A percentile compares a stretch with the other conserved stretches of the same genome.
These are phyloP conservation scores for Saguinus midas DNA, from an alignment of 2,113 vertebrate species.

Conservation along the genomic window DNA sequence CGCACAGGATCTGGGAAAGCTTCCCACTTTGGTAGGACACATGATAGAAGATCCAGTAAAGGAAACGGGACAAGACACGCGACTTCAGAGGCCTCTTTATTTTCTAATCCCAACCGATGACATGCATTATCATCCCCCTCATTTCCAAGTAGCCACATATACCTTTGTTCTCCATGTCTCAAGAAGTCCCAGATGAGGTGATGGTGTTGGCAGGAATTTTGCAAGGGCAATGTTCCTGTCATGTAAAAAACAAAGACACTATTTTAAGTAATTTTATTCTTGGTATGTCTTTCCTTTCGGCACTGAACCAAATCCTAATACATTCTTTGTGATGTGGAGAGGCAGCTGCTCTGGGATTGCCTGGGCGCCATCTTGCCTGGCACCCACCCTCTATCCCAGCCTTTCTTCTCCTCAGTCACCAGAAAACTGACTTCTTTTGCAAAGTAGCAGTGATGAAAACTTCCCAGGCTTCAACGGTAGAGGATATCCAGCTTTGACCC, in stretches of 20 bases:
- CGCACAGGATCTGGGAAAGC: neutral
- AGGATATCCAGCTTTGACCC: neutral
- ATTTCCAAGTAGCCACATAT: neutral
- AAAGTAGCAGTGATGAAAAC: neutral
- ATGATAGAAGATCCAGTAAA: neutral
- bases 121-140: neutral
- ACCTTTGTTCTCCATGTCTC: neutral
- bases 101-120: neutral
- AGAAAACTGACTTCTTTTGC: neutral
- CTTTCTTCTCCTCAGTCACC: neutral
- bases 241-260: neutral
- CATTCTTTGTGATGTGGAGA: neutral
- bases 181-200: neutral
- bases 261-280: neutral
- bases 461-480: neutral
- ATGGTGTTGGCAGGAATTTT: neutral
- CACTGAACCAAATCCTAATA: neutral
- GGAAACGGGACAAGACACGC: neutral
- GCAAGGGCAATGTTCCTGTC: neutral
- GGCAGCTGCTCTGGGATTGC: neutral
- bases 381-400: neutral
- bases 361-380: neutral
- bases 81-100: neutral
- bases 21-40: neutral
- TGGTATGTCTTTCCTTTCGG: neutral